Conservation (phyloP, 2,113 vertebrate genomes). For the Bagarius yarrelli region DNA sequence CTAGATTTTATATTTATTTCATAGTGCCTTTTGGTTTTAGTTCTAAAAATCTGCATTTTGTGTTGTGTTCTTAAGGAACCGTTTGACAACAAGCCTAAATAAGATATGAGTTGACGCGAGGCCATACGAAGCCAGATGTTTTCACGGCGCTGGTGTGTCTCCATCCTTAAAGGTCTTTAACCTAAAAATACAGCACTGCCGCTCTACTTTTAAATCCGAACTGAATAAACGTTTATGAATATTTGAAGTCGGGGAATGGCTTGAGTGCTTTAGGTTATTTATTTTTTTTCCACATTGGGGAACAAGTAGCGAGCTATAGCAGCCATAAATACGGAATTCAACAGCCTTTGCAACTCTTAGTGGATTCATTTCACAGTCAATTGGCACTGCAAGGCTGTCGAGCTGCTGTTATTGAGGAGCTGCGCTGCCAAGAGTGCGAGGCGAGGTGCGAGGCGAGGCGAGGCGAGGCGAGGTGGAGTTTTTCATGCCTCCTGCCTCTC, state of each 20-base stretch:
- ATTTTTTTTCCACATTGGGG: constrained; percentile 21
- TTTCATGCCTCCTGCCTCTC: constrained; percentile 39
- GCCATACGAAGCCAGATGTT: constrained; percentile 12
- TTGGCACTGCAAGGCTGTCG: constrained; percentile 45
- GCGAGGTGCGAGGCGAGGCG: constrained; percentile 9
- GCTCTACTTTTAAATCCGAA: neutral
- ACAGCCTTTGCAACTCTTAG: constrained; percentile 53
- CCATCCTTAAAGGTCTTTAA: neutral
- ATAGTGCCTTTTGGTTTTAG: no score
- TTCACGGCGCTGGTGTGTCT: neutral
- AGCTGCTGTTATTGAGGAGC: constrained; percentile 45
- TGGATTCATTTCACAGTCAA: constrained; percentile 59
- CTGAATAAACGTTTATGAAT: constrained; percentile 8
- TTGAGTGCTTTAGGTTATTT: constrained; percentile 36
- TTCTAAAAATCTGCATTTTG: neutral
- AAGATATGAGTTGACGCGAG: constrained; percentile 9
- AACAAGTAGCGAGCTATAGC: constrained; percentile 33
- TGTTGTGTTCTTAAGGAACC: neutral
- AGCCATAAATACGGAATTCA: constrained; percentile 50
- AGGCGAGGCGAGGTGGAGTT: constrained; percentile 9
- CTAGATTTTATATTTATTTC: no score
- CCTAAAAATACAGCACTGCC: neutral
- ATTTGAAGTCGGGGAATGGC: constrained; percentile 29
- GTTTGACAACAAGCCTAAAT: constrained; percentile 5
- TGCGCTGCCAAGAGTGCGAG: constrained; percentile 25